Conservation (phyloP, 2,888 invertebrate species). For the Unio pictorum region DNA sequence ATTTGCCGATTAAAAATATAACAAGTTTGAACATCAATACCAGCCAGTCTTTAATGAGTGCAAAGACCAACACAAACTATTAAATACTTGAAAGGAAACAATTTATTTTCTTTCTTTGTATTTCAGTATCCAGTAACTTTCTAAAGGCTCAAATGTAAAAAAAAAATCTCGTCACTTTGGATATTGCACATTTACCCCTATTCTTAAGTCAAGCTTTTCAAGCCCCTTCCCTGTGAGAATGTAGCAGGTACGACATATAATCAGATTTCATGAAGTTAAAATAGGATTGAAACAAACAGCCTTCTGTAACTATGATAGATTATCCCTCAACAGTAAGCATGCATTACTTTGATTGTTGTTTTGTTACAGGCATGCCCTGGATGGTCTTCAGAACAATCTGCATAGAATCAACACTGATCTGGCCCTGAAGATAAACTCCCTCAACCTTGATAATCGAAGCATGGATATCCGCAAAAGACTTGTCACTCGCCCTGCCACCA, state of each 20-base stretch:
- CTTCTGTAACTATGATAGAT: neutral
- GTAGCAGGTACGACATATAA: neutral
- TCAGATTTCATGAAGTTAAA: neutral
- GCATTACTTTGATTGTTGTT: neutral
- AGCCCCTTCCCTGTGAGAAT: no score
- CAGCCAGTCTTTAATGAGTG: no score
- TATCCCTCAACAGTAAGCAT: neutral
- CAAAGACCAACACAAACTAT: no score
- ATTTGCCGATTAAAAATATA: no score
- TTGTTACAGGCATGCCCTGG: conserved; percentile 69
- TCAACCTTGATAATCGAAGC: conserved; percentile 70
- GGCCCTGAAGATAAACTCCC: conserved; percentile 69
- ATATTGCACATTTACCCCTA: no score
- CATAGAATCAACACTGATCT: conserved; percentile 71
- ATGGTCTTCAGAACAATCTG: conserved; percentile 70
- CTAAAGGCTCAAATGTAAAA: no score
- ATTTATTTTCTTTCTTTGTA: no score
- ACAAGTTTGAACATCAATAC: no score
- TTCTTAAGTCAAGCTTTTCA: no score
- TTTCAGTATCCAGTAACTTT: no score
- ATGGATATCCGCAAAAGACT: conserved; percentile 69
- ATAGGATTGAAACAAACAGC: neutral
- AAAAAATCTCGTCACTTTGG: no score
- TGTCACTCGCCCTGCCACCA: conserved; percentile 56
- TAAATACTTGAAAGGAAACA: no score